phyloP scores from a whole-genome alignment of 2,797 vertebrate species.

The Manis javanica region DNA sequence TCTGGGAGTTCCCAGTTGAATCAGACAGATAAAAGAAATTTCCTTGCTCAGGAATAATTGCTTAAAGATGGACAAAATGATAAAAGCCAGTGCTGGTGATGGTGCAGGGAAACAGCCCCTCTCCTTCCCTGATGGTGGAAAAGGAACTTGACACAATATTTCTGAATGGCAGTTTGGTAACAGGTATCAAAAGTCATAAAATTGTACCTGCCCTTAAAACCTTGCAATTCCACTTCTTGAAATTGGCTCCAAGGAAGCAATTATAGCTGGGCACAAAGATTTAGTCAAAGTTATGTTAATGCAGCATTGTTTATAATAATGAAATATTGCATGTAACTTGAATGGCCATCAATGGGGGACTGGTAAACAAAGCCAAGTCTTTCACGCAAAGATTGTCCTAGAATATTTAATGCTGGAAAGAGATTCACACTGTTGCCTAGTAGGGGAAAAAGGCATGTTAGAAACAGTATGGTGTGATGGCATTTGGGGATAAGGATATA shows the following conservation, averaged over 20 bases:
- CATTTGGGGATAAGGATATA: background rate
- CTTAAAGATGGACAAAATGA: slow-evolving; percentile 53
- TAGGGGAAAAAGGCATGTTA: background rate
- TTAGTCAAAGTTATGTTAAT: background rate
- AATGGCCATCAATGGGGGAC: background rate
- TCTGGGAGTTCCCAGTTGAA: slow-evolving; percentile 34
- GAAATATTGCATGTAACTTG: background rate
- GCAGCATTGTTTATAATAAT: background rate
- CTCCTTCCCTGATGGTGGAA: background rate
- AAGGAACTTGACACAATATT: background rate
- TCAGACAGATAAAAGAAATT: slow-evolving; percentile 37
- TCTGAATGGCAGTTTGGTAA: background rate
- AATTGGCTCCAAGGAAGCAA: slow-evolving; percentile 10
- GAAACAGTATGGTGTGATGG: background rate
- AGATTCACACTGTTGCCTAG: background rate
- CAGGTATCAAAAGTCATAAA: background rate
- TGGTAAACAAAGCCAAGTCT: background rate
- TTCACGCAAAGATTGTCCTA: background rate
- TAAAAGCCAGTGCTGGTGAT: background rate
- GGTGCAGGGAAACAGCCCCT: background rate
- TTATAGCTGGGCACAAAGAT: background rate
- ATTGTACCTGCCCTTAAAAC: background rate
- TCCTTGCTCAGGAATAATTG: slow-evolving; percentile 61
- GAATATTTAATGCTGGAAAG: background rate
- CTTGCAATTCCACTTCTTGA: background rate